Evolutionary conservation across 2,888 invertebrate species (phyloP).

Genomic region (Pherbina coryleti): DNA sequence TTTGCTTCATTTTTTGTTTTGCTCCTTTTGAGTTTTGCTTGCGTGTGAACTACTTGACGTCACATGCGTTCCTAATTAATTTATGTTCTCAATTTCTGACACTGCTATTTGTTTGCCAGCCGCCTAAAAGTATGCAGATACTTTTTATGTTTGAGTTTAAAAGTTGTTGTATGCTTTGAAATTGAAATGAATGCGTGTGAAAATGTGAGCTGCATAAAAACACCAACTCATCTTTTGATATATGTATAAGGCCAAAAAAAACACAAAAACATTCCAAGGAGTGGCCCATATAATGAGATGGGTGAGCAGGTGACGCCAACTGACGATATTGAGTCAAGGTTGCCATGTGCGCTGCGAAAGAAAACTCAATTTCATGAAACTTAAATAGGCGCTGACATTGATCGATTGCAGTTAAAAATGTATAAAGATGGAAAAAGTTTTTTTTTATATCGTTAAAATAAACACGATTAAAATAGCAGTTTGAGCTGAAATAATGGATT

Average conservation of each 20-base stretch:
- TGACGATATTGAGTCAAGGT: not conserved
- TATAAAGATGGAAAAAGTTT: not conserved
- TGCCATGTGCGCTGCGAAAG: not conserved
- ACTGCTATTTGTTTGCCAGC: not conserved
- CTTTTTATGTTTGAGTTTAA: not conserved
- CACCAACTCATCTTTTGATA: not conserved
- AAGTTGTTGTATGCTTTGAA: not conserved
- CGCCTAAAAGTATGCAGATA: constrained; percentile 23
- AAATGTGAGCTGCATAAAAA: constrained; percentile 16
- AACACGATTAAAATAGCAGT: too few relatives aligned
- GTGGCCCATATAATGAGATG: not conserved
- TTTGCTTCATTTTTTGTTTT: constrained; percentile 31
- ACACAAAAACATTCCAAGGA: not conserved
- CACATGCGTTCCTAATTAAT: constrained; percentile 41
- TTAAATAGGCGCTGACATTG: not conserved
- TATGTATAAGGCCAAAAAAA: not conserved
- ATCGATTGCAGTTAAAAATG: not conserved
- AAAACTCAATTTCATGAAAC: not conserved
- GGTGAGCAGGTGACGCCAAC: not conserved
- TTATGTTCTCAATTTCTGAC: constrained; percentile 8
- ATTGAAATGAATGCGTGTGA: constrained; percentile 41
- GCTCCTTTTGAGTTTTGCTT: not conserved
- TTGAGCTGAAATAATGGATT: too few relatives aligned
- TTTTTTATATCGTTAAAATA: too few relatives aligned
- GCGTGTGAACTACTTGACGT: constrained; percentile 14